Base-by-base conservation (phyloP, 2,888 invertebrate species). In the Lasius fuliginosus region DNA sequence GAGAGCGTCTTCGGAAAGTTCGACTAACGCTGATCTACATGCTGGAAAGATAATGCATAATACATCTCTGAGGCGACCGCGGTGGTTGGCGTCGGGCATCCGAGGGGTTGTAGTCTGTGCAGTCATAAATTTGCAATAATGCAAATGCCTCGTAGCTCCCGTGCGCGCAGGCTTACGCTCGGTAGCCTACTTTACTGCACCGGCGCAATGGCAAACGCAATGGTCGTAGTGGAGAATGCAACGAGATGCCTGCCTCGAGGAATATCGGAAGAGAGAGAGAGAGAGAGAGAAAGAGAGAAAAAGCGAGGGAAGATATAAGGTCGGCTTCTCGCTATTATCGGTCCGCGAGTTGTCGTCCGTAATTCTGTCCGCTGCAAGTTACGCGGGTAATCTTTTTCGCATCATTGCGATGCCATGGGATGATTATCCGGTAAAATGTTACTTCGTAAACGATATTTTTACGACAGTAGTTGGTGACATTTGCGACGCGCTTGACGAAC, bases 1-100 rank as follows among this genome's bases (percentile, higher is more conserved):
- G 90, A 82, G 67, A 82, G 67, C 84, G 88, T 84, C 83, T 91
- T 88, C 90, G 82, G 90, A 91, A 94, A 94, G 91, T 94, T 93
- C 88, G 92, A 91, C 92, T 93, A 94, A 94, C 92, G 92, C 90
- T 93, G 94, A 94, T 94, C 92, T 94, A 94, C 93, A 93, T 94
- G 92, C 93, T 92, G 94, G 94, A 94, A 94, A 94, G 94, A 94
- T 94, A 94, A 94, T 94, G 94, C 94, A 94, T 94, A 93, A 94
- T 94, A 93, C 94, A 94, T 94, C 93, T 92, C 90, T 89, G 88
- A 90, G 88, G 90, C 89, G 60, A 82, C 58, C 73, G 79, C 64
- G 88, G 82, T 68, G 53, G 79, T 77, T 71, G 77, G 76, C 76
- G 88, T 83, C 77, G 85, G 84, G 42, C 49, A 49, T 81, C 85